Percentiles rank a stretch among this genome's conserved stretches.
These are phyloP conservation scores for Trachemys scripta DNA, from an alignment of 2,113 vertebrate genomes.

Conservation along the genomic window DNA sequence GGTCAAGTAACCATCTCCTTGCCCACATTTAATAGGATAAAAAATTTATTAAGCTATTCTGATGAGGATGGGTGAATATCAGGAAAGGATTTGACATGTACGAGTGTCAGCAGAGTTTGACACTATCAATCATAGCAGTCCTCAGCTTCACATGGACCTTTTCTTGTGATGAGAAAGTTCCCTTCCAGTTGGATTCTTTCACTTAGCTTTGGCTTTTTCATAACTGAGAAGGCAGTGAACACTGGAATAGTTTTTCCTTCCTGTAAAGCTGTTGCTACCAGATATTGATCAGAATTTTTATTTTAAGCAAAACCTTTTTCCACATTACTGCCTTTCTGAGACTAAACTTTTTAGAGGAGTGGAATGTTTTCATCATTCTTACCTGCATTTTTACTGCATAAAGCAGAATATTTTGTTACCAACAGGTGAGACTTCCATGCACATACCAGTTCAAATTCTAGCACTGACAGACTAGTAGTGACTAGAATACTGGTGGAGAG, in stretches of 20 bases:
- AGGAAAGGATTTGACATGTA: neutral
- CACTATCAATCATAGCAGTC: neutral
- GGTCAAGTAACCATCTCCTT: neutral
- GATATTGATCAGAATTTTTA: neutral
- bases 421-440: neutral
- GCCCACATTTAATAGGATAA: neutral
- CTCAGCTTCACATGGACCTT: neutral
- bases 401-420: neutral
- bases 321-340: neutral
- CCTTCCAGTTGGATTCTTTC: neutral
- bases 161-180: neutral
- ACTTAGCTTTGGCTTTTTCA: neutral
- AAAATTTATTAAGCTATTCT: neutral
- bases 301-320: neutral
- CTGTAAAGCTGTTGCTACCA: neutral
- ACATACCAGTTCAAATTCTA: neutral
- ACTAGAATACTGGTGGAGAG: neutral
- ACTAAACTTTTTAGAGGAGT: neutral
- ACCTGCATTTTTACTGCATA: neutral
- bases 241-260: neutral
- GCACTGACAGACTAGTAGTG: neutral
- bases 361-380: neutral
- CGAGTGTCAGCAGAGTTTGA: neutral
- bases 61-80: neutral
- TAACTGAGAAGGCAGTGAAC: slow-evolving; percentile 10